phyloP scores from a whole-genome alignment of 1,140 invertebrate species.

The Ostrea denselamellosa region DNA sequence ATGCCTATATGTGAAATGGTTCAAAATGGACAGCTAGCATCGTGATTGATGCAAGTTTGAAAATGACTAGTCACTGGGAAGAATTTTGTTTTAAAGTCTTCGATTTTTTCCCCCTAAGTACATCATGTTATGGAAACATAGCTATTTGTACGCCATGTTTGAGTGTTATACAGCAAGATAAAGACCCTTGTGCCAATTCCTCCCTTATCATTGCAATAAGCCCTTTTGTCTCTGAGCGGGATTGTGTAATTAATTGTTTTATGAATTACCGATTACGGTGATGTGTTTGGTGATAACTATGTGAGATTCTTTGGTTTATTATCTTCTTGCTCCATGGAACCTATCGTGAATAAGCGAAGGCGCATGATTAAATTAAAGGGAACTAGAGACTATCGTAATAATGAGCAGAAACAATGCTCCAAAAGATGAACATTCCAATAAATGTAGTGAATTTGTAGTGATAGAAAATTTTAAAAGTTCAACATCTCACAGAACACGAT shows the following conservation, averaged over 20 bases:
- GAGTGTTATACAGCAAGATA: neutral
- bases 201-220: neutral
- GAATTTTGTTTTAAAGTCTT: neutral
- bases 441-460: too few species aligned
- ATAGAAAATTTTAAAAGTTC: too few species aligned
- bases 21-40: too few species aligned
- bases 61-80: too few species aligned
- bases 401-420: too few species aligned
- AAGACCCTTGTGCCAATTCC: neutral
- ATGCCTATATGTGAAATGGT: too few species aligned
- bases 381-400: neutral
- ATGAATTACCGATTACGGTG: neutral
- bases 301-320: neutral
- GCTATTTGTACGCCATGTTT: neutral
- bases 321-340: neutral
- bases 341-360: neutral
- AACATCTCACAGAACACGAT: too few species aligned
- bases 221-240: neutral
- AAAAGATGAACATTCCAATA: too few species aligned
- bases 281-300: neutral
- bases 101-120: neutral
- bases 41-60: too few species aligned
- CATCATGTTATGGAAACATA: neutral
- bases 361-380: neutral
- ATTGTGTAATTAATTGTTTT: slow-evolving; percentile 3